Evolutionary conservation across 2,888 invertebrate species (phyloP), one percentile per base, ranked within the genome.

Genomic region (Hirtodrosophila duncani): DNA sequence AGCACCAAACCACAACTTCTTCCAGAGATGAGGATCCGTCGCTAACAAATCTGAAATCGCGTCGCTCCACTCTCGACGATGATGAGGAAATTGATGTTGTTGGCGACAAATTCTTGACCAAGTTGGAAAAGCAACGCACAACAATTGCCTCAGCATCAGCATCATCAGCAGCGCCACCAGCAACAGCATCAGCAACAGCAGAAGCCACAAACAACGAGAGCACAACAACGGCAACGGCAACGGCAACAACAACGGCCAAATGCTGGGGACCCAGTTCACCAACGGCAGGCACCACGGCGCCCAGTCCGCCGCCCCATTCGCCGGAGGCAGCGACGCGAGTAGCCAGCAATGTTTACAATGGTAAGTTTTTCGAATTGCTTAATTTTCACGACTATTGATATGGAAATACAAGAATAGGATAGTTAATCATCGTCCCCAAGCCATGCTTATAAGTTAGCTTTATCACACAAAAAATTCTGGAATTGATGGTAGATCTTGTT

Each of bases 21-120:
- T 16, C 53, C 37, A 43, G 87, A 80, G 86, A 69, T 18, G 70
- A 71, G 38, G 58, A 67, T 10, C 41, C 58, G 6, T 44, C 52
- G 20, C 86, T 45, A 23, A 5, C 64, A 13, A 85, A 71, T 58
- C 58, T 87, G 84, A 86, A 87, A 86, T 87, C 90, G 87, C 88
- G 89, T 89, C 85, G 84, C 41, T 84, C 84, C 37, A 83, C 84
- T 3, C 67, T 84, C 39, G 91, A 90, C 71, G 92, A 92, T 75
- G 89, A 92, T 74, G 94, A 94, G 88, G 94, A 94, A 89, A 94
- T 94, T 88, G 94, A 94, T 90, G 94, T 94, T 85, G 94, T 94
- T 75, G 94, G 93, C 67, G 94, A 93, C 69, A 88, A 77, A 59
- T 56, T 71, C 9, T 51, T 65, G 91, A 60, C 91, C 91, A 65